A percentile compares a stretch with the other conserved stretches of the same genome.
These are phyloP conservation scores for Teleogryllus occipitalis DNA, from an alignment of 1,140 invertebrate species.

Conservation along the genomic window DNA sequence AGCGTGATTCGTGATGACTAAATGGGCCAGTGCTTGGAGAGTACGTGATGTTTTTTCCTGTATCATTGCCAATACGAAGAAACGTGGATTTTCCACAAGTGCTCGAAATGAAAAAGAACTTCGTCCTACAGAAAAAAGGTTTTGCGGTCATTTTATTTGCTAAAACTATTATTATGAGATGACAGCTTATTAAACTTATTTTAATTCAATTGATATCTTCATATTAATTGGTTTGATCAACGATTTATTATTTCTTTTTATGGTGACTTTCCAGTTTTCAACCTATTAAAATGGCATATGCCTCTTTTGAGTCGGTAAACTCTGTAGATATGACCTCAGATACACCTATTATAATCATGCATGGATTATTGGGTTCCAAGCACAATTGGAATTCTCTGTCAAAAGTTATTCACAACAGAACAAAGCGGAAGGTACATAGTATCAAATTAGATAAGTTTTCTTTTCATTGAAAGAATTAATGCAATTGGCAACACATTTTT, in stretches of 20 bases:
- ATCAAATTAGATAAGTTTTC: not conserved
- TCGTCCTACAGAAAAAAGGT: too few species aligned
- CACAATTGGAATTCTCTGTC: constrained; percentile 22
- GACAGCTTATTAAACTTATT: too few species aligned
- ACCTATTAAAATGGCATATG: constrained; percentile 17
- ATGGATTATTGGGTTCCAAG: constrained; percentile 21
- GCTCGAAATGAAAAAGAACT: too few species aligned
- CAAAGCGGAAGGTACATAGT: constrained; percentile 17
- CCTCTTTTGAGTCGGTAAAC: constrained; percentile 10
- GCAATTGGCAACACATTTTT: not conserved
- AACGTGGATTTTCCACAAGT: too few species aligned
- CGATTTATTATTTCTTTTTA: not conserved
- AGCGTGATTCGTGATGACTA: too few species aligned
- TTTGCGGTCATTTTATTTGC: too few species aligned
- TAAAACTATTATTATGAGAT: too few species aligned
- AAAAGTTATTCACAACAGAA: constrained; percentile 12
- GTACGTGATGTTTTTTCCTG: too few species aligned
- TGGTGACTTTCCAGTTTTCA: constrained; percentile 3
- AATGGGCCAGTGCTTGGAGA: too few species aligned
- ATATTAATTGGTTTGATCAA: too few species aligned
- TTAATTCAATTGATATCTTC: too few species aligned
- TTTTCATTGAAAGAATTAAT: not conserved
- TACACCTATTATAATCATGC: constrained; percentile 19
- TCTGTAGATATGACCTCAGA: not conserved
- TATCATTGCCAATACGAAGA: too few species aligned